phyloP scores from a whole-genome alignment of 2,113 vertebrate genomes.

The human region DNA sequence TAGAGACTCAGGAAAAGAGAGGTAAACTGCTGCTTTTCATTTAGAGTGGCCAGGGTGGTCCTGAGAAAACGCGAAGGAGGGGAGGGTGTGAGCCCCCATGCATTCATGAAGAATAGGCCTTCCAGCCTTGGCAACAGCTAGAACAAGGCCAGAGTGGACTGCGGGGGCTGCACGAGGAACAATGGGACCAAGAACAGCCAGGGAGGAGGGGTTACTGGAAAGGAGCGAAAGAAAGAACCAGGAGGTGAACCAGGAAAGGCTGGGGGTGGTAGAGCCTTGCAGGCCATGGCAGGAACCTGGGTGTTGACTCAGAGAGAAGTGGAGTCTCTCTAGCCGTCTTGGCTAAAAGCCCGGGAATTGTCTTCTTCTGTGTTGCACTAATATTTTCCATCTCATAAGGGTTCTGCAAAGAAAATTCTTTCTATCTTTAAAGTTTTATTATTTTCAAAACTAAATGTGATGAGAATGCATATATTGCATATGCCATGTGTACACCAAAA shows the following conservation, averaged over 20 bases:
- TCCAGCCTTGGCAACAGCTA: neutral
- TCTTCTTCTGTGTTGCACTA: neutral
- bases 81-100: no score
- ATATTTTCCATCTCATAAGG: neutral
- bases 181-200: neutral
- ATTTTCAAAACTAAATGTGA: neutral
- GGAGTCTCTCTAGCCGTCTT: neutral
- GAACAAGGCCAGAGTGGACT: neutral
- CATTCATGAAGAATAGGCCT: neutral
- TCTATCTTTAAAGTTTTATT: constrained; percentile 15
- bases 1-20: accelerated
- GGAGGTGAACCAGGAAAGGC: neutral
- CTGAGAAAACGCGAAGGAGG: neutral
- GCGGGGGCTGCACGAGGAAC: accelerated
- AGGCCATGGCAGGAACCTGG: neutral
- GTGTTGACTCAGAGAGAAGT: neutral
- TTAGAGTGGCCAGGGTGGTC: neutral
- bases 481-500: neutral
- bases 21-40: accelerated
- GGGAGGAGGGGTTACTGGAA: neutral
- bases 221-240: neutral
- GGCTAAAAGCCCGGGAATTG: neutral
- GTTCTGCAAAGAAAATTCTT: neutral
- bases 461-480: neutral
- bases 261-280: neutral